phyloP scores from a whole-genome alignment of 2,797 vertebrate genomes.

The Anguilla pacifica region DNA sequence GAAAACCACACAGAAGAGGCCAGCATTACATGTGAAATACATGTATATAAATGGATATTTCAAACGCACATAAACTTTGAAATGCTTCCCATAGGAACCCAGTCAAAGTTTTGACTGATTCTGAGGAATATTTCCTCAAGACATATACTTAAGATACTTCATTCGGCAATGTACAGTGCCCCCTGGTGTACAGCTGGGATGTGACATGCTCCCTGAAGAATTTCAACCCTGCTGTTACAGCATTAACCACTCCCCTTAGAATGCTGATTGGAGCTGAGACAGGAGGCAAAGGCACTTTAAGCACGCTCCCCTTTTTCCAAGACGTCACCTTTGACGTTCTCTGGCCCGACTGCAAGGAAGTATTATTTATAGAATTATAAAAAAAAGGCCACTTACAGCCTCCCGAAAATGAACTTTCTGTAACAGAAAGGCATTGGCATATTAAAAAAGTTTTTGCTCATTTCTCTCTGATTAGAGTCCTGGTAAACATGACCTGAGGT shows the following conservation, averaged over 20 bases:
- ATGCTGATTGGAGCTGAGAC: conserved; percentile 56
- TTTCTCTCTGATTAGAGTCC: background rate
- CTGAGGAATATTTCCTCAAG: background rate
- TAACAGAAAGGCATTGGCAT: background rate
- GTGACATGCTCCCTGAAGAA: conserved; percentile 27
- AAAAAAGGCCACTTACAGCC: conserved; percentile 21
- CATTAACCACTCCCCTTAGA: conserved; percentile 50
- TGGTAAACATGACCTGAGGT: background rate
- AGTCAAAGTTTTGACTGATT: background rate
- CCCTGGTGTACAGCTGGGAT: conserved; percentile 44
- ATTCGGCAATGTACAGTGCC: conserved; percentile 42
- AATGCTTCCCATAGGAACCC: no score
- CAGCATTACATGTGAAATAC: no score
- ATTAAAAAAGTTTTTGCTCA: background rate
- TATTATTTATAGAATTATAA: conserved; percentile 66
- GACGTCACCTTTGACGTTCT: conserved; percentile 53
- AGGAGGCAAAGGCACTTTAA: conserved; percentile 57
- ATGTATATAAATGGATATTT: no score
- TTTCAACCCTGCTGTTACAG: conserved; percentile 31
- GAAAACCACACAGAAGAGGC: no score
- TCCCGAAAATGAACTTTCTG: background rate
- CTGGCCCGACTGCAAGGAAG: conserved; percentile 45
- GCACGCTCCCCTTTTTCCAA: conserved; percentile 66
- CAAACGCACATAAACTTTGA: no score
- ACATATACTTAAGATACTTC: background rate